A percentile compares a stretch with the other conserved stretches of the same genome.
Conservation (phyloP, 2,888 invertebrate species). For the Oxytorus armatus region DNA sequence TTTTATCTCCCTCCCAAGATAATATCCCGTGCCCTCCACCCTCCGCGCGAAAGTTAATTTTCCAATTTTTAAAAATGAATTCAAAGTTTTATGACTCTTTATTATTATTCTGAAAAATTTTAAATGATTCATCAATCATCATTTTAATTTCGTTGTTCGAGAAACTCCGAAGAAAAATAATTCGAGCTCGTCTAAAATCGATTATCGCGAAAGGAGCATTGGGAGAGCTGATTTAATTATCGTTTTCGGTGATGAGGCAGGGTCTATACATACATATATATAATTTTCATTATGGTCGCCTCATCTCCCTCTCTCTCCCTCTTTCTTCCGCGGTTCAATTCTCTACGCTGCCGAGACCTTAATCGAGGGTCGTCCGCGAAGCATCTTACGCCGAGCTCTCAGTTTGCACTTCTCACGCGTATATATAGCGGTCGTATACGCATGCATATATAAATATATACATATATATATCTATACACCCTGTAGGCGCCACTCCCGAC, state of each 20-base stretch:
- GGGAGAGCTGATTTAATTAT: conserved; percentile 59
- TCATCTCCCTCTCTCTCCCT: conserved; percentile 30
- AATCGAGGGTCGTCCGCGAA: conserved; percentile 45
- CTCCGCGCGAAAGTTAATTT: too few relatives aligned
- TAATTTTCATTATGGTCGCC: conserved; percentile 33
- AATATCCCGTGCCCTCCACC: too few relatives aligned
- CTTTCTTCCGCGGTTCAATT: conserved; percentile 34
- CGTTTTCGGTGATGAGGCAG: conserved; percentile 24
- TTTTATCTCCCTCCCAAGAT: too few relatives aligned
- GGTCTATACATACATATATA: conserved; percentile 28
- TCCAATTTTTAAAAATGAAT: too few relatives aligned
- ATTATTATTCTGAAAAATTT: conserved; percentile 1
- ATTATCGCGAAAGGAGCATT: conserved; percentile 52
- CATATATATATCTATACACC: neutral
- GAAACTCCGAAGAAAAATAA: conserved; percentile 30
- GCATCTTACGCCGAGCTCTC: conserved; percentile 44
- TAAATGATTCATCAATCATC: conserved; percentile 30
- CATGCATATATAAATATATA: conserved; percentile 13
- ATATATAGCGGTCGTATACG: conserved; percentile 17
- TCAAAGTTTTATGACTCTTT: too few relatives aligned
- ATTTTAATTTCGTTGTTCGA: conserved; percentile 24
- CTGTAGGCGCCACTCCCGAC: conserved; percentile 62
- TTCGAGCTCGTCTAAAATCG: conserved; percentile 58
- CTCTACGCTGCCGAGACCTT: conserved; percentile 20
- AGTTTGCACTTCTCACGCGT: conserved; percentile 55